phyloP scores from a whole-genome alignment of 2,113 vertebrate genomes.

The Sisor rabdophorus region DNA sequence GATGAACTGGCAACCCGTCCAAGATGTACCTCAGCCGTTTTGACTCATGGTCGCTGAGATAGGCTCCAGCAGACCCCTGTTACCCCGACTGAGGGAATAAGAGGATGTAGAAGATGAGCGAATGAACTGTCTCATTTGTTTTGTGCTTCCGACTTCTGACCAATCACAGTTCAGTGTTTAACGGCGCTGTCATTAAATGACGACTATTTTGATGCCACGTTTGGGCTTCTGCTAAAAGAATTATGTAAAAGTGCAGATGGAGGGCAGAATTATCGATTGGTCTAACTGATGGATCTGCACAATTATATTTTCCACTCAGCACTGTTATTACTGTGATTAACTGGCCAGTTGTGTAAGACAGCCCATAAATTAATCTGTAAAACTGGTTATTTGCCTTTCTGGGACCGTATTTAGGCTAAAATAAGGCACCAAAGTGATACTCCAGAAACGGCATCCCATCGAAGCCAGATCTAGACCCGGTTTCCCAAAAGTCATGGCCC shows the following conservation, averaged over 20 bases:
- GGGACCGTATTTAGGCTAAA: constrained; percentile 20
- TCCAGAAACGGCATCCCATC: constrained; percentile 17
- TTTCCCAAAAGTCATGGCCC: constrained; percentile 15
- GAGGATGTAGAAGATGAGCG: too few species aligned
- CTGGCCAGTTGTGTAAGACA: constrained; percentile 2
- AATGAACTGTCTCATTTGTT: too few species aligned
- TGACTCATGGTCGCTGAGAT: too few species aligned
- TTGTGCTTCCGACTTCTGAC: background rate
- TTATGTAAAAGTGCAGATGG: background rate
- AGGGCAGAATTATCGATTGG: constrained; percentile 23
- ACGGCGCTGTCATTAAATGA: background rate
- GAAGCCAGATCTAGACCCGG: background rate
- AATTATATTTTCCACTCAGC: constrained; percentile 21
- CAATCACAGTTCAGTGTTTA: background rate
- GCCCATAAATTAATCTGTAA: constrained; percentile 3
- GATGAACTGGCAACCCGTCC: too few species aligned
- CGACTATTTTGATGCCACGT: background rate
- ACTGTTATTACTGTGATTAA: constrained; percentile 2
- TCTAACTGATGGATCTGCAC: background rate
- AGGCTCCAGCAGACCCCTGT: too few species aligned
- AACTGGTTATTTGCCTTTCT: constrained; percentile 17
- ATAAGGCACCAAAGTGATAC: constrained; percentile 3
- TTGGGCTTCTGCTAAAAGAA: background rate
- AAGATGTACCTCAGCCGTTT: too few species aligned
- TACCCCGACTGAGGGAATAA: too few species aligned